Evolutionary conservation across 2,888 invertebrate genomes (phyloP), one percentile per base, ranked within the genome.

Genomic region (Cosmopolites sordidus): DNA sequence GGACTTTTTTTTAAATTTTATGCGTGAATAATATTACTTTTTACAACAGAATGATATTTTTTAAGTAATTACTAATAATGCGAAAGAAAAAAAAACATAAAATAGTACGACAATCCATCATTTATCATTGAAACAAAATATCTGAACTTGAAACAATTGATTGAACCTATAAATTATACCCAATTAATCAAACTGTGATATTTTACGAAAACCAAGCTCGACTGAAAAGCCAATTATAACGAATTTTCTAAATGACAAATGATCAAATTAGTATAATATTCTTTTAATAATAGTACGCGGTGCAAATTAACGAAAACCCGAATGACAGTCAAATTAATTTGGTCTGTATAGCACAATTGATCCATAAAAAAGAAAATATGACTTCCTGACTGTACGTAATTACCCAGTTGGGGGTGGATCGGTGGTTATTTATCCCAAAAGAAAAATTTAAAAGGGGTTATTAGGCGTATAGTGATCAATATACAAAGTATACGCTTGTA

Each of bases 211-310:
- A 51, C 48, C 51, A 54, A 57, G 43, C 42, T 44, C 48, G 46
- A 49, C 38, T 42, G 46, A 58, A 58, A 52, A 47, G 51, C 48
- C 47, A 56, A 50, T 59, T 54, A 54, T 56, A 51, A 51, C 56
- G 52, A 51, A 57, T 60, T 61, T 33, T 58, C 60, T 62, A 57
- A 56, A 64, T 68, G 68, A 68, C 66, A 68, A 68, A 68, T 67
- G 66, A 64, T 64, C 66, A 60, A 66, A 67, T 67, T 67, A 66
- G 64, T 62, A 60, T 68, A 68, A 68, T 68, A 64, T 60, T 58
- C 58, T 65, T 68, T 66, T 68, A 68, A 68, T 68, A 64, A 67
- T 54, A 64, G 62, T 59, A 51, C 16, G 29, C 16, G 22, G 58
- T 43, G 46, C 43, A 44, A 54, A 58, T 66, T 68, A 68, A 68